Evolutionary conservation across 2,888 invertebrate genomes (phyloP).

Genomic region (Thysanoteuthis rhombus): DNA sequence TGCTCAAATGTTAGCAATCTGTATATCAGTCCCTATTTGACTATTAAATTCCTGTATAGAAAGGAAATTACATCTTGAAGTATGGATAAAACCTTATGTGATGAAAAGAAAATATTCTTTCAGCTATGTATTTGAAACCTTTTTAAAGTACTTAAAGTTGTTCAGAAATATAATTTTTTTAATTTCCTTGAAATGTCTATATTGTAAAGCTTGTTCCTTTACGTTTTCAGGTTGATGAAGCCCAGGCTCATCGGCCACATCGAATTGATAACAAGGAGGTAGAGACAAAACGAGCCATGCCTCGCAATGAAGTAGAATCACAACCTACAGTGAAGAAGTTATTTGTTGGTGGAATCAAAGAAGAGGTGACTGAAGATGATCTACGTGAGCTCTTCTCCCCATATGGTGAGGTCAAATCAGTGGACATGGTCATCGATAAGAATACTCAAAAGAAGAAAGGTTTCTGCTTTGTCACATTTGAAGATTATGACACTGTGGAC

Average conservation of each 20-base stretch:
- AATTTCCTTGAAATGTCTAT: background rate
- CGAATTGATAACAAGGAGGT: constrained; percentile 93
- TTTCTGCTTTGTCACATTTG: constrained; percentile 94
- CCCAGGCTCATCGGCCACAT: constrained; percentile 84
- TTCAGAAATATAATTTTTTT: background rate
- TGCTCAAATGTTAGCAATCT: background rate
- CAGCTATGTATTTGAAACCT: background rate
- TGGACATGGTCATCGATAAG: constrained; percentile 88
- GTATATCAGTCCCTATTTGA: background rate
- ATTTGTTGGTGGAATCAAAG: constrained; percentile 91
- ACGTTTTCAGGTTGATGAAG: constrained; percentile 82
- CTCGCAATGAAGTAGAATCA: constrained; percentile 72
- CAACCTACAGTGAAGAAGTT: constrained; percentile 93
- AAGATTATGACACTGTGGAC: constrained; percentile 95
- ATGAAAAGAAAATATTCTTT: background rate
- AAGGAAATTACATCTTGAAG: no score
- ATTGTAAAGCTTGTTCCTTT: background rate
- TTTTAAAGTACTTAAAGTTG: background rate
- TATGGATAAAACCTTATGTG: no score
- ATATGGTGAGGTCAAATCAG: constrained; percentile 83
- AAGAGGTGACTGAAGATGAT: constrained; percentile 89
- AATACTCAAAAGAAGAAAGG: constrained; percentile 92
- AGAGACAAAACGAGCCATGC: constrained; percentile 96
- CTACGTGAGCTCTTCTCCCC: constrained; percentile 70
- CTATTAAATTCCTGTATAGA: background rate